A percentile compares a stretch with the other conserved stretches of the same genome.
Evolutionary conservation across 1,140 invertebrate genomes (phyloP).

Genomic region (Caenorhabditis latens): DNA sequence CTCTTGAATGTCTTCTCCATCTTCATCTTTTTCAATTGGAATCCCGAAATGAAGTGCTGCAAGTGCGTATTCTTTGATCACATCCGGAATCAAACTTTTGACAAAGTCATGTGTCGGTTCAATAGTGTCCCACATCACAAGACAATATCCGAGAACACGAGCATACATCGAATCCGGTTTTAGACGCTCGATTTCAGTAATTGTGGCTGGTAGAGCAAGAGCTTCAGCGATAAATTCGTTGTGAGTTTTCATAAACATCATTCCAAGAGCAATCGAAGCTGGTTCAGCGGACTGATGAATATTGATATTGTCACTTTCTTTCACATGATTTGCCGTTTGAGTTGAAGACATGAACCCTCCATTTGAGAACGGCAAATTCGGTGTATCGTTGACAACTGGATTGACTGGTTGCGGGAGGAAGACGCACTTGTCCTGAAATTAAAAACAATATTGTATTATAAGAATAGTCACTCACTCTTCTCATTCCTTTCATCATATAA

Average conservation of each 20-base stretch:
- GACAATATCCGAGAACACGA: conserved; percentile 25
- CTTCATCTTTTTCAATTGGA: conserved; percentile 7
- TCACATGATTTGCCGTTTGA: conserved; percentile 35
- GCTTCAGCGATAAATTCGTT: conserved; percentile 29
- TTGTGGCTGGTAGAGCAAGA: conserved; percentile 41
- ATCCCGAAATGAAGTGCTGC: background rate
- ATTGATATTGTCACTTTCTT: conserved; percentile 58
- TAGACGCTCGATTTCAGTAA: conserved; percentile 50
- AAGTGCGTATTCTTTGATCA: conserved; percentile 10
- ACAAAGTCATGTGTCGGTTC: conserved; percentile 44
- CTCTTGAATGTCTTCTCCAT: conserved; percentile 38
- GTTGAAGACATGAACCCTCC: conserved; percentile 13
- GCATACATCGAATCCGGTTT: conserved; percentile 60
- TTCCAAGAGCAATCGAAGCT: conserved; percentile 58
- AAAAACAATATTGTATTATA: background rate
- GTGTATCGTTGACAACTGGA: background rate
- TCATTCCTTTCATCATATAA: conserved; percentile 53
- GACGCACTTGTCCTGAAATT: conserved; percentile 50
- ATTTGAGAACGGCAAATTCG: conserved; percentile 29
- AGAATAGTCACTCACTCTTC: conserved; percentile 6
- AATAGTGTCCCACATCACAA: conserved; percentile 58
- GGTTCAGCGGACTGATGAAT: conserved; percentile 52
- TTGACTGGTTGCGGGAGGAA: conserved; percentile 10
- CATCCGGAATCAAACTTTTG: conserved; percentile 31
- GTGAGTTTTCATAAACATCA: conserved; percentile 59